phyloP scores from a whole-genome alignment of 2,113 vertebrate species.

The Ellobius talpinus region DNA sequence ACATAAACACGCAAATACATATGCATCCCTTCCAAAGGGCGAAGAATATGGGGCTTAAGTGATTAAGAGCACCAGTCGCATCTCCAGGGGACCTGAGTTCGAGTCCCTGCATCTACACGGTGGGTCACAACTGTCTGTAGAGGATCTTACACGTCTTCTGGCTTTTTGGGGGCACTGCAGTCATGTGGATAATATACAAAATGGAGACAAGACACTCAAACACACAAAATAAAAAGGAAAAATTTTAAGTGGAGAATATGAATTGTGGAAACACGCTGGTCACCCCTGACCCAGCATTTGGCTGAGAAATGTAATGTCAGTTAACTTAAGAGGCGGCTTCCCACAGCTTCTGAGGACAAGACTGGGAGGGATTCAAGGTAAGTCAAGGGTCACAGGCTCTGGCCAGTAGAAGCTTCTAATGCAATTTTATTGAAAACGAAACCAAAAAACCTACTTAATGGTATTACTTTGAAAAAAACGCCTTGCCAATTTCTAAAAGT shows the following conservation, averaged over 20 bases:
- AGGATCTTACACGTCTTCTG: background rate
- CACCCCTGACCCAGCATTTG: background rate
- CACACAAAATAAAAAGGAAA: background rate
- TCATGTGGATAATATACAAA: background rate
- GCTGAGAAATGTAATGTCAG: background rate
- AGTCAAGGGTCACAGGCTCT: background rate
- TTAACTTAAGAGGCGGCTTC: background rate
- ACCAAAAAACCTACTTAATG: background rate
- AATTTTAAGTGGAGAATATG: background rate
- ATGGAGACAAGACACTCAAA: background rate
- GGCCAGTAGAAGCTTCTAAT: background rate
- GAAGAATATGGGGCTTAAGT: background rate
- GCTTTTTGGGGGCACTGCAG: background rate
- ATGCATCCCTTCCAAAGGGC: no score
- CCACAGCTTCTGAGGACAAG: background rate
- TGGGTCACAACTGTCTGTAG: background rate
- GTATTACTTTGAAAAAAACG: background rate
- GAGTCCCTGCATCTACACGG: no score
- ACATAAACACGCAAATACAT: no score
- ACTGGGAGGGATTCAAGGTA: background rate
- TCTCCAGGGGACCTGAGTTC: background rate
- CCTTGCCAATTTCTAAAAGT: background rate
- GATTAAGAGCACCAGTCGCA: background rate
- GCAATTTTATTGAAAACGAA: background rate
- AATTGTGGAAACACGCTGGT: background rate